These are phyloP conservation scores for Bimastos eiseni DNA, from an alignment of 2,888 invertebrate species.

Conservation along the genomic window DNA sequence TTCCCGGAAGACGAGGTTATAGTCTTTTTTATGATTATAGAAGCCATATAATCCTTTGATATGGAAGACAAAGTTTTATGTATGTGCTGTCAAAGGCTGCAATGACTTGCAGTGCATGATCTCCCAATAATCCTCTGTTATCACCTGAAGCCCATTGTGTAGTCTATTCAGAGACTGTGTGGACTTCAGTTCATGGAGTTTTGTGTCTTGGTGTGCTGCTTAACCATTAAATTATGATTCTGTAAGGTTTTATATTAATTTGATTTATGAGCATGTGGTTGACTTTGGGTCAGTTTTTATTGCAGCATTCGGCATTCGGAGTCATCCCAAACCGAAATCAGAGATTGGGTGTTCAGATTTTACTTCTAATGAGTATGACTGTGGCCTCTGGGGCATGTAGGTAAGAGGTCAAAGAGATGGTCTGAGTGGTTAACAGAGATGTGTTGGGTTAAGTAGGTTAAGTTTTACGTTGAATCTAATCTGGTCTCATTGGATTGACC, in stretches of 20 bases:
- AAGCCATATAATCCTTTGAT: constrained; percentile 5
- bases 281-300: background rate
- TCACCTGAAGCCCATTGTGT: background rate
- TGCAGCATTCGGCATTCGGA: background rate
- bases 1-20: background rate
- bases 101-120: background rate
- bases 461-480: background rate
- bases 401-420: background rate
- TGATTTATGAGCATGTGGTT: background rate
- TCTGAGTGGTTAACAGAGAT: background rate
- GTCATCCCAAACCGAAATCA: background rate
- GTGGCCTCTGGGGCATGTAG: background rate
- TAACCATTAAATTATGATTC: background rate
- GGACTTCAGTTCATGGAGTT: background rate
- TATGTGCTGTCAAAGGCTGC: background rate
- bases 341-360: background rate
- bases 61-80: background rate
- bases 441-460: background rate
- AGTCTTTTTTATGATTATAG: background rate
- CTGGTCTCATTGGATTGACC: no score
- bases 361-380: background rate
- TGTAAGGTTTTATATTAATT: background rate
- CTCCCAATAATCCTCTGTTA: background rate
- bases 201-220: background rate
- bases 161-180: background rate